Base-by-base conservation (phyloP, 2,888 invertebrate genomes). In the Torymus tubicola region DNA sequence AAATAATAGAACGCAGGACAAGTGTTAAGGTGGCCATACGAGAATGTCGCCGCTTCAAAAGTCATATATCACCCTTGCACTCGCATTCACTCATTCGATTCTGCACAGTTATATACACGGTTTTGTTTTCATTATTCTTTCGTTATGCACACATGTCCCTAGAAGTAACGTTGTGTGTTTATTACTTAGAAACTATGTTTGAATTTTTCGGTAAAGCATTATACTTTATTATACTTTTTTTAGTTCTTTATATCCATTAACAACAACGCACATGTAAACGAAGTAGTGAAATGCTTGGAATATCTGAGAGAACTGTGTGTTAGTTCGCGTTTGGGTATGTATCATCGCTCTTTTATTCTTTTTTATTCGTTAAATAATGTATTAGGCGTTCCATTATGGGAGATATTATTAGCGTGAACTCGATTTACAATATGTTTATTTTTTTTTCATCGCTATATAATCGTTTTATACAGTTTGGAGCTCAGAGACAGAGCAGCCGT, bases 231-330 rank as follows among this genome's bases (percentile, higher is more conserved):
- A 86, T 87, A 85, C 83, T 86, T 85, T 84, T 73, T 55, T 83
- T 76, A 82, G 60, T 84, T 83, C 70, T 64, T 85, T 87, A 87
- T 86, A 84, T 83, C 83, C 85, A 87, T 87, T 88, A 88, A 87
- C 88, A 89, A 89, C 88, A 88, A 88, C 88, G 86, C 88, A 89
- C 88, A 87, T 87, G 85, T 89, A 88, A 89, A 87, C 87, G 87
- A 89, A 89, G 86, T 88, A 87, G 86, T 75, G 75, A 82, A 82
- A 88, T 88, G 87, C 87, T 86, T 88, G 89, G 87, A 89, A 89
- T 88, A 89, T 88, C 70, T 87, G 87, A 88, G 86, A 89, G 67
- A 80, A 77, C 65, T 80, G 72, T 69, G 84, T 88, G 87, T 88
- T 89, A 87, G 86, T 87, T 85, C 69, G 73, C 61, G 24, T 80